A percentile compares a stretch with the other conserved stretches of the same genome.
Evolutionary conservation across 2,888 invertebrate genomes (phyloP).

Genomic region (Gymnocheta viridis): DNA sequence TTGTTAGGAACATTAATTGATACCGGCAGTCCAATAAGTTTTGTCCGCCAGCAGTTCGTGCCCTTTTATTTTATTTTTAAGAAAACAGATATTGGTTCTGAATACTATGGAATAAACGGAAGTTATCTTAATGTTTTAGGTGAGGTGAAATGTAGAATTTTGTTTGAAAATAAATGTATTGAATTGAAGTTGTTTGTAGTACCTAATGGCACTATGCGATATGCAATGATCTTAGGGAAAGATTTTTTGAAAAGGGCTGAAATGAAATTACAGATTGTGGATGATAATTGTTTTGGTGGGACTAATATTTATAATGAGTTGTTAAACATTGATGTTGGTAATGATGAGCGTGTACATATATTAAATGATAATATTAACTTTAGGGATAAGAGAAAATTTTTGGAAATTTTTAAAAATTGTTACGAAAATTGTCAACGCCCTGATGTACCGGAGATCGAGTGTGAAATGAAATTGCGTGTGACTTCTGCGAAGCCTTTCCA

Average conservation of each 20-base stretch:
- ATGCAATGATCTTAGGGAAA: conserved; percentile 56
- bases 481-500: conserved; percentile 58
- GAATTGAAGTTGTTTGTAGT: conserved; percentile 62
- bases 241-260: conserved; percentile 48
- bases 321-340: conserved; percentile 37
- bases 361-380: conserved; percentile 26
- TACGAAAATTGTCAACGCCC: conserved; percentile 55
- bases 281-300: not conserved
- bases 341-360: conserved; percentile 12
- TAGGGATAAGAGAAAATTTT: not conserved
- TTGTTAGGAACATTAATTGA: conserved; percentile 64
- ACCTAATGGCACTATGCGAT: conserved; percentile 57
- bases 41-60: conserved; percentile 46
- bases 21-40: conserved; percentile 64
- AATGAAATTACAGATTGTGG: not conserved
- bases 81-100: not conserved
- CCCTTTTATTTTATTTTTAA: conserved; percentile 44
- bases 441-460: conserved; percentile 51
- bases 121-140: conserved; percentile 44
- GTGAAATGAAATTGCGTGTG: conserved; percentile 57
- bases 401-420: conserved; percentile 34
- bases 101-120: conserved; percentile 55
- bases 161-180: conserved; percentile 40
- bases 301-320: conserved; percentile 23
- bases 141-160: conserved; percentile 43